Evolutionary conservation across 1,140 invertebrate genomes (phyloP).

Genomic region (Galendromus occidentalis): DNA sequence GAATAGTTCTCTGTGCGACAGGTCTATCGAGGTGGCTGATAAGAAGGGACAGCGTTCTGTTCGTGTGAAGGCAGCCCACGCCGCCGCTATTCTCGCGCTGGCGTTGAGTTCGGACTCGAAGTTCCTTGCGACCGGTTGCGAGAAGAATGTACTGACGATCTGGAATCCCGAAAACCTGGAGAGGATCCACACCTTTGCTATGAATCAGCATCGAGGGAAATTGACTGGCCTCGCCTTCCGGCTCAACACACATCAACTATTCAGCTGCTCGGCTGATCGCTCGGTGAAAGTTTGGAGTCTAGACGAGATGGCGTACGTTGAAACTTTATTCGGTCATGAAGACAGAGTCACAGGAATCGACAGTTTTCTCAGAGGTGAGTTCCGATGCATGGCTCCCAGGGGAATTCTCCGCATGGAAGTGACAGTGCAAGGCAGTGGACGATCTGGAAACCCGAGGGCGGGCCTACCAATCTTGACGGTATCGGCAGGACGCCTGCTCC

Average conservation of each 20-base stretch:
- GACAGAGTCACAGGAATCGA: slow-evolving; percentile 66
- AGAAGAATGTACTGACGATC: slow-evolving; percentile 51
- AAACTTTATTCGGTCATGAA: slow-evolving; percentile 84
- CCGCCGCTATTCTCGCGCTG: slow-evolving; percentile 40
- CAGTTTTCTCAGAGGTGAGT: slow-evolving; percentile 25
- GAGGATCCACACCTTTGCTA: slow-evolving; percentile 49
- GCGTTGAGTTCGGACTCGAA: slow-evolving; percentile 63
- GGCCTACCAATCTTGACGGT: too few species aligned
- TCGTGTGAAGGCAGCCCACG: slow-evolving; percentile 29
- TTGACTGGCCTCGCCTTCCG: slow-evolving; percentile 58
- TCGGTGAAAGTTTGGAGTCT: slow-evolving; percentile 75
- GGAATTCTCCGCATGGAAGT: not conserved
- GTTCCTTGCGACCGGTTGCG: slow-evolving; percentile 56
- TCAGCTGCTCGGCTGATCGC: slow-evolving; percentile 55
- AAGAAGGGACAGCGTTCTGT: slow-evolving; percentile 16
- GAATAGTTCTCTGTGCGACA: not conserved
- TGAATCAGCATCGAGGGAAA: slow-evolving; percentile 29
- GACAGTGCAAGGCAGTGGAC: too few species aligned
- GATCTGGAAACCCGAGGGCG: too few species aligned
- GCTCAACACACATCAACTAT: slow-evolving; percentile 65
- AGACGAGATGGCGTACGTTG: slow-evolving; percentile 84
- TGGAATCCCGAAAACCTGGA: slow-evolving; percentile 57
- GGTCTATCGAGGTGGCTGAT: slow-evolving; percentile 15
- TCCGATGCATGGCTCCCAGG: not conserved
- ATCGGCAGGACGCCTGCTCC: too few species aligned